phyloP scores from a whole-genome alignment of 1,140 invertebrate genomes.

The Lycorma delicatula region DNA sequence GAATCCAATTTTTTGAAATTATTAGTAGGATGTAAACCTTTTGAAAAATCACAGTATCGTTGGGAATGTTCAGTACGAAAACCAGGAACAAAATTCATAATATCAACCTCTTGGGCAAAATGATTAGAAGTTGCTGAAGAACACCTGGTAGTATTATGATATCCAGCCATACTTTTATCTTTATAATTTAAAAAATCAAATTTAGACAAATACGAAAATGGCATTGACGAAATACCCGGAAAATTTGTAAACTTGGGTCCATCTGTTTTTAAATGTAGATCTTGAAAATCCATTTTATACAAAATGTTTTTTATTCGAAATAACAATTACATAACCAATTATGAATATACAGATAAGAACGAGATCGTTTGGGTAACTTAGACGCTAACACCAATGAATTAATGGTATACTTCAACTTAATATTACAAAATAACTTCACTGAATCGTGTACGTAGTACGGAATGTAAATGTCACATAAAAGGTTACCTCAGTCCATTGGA shows the following conservation, averaged over 20 bases:
- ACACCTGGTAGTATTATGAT: neutral
- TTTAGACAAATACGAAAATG: neutral
- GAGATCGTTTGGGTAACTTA: too few relatives aligned
- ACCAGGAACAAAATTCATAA: neutral
- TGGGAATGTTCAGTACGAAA: neutral
- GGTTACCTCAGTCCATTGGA: neutral
- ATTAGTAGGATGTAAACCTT: neutral
- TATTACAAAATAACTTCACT: neutral
- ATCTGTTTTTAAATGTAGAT: neutral
- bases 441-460: neutral
- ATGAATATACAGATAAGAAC: too few relatives aligned
- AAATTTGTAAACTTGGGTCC: neutral
- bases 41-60: neutral
- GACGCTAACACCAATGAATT: neutral
- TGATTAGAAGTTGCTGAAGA: neutral
- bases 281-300: neutral
- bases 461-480: neutral
- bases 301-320: neutral
- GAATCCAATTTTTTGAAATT: neutral
- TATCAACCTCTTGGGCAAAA: neutral
- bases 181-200: neutral
- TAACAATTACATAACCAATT: neutral
- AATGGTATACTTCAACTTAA: neutral
- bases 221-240: neutral
- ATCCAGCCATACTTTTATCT: too few relatives aligned